phyloP scores from a whole-genome alignment of 2,888 invertebrate species.

The Oligia latruncula region DNA sequence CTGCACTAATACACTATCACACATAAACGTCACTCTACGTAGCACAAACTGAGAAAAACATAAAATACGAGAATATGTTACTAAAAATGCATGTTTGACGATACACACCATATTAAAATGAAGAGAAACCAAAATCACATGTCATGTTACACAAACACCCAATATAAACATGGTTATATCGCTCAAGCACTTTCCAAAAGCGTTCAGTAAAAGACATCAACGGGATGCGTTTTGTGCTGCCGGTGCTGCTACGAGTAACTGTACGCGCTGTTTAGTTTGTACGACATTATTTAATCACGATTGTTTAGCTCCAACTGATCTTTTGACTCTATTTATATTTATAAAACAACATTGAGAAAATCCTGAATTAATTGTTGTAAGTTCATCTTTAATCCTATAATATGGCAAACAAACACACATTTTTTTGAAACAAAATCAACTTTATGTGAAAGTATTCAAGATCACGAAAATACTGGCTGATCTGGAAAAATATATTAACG shows the following conservation, averaged over 20 bases:
- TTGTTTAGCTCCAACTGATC: conserved; percentile 27
- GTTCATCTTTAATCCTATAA: conserved; percentile 1
- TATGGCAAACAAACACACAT: conserved; percentile 41
- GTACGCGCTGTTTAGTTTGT: conserved; percentile 48
- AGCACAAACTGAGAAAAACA: conserved; percentile 25
- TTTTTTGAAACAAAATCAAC: conserved; percentile 45
- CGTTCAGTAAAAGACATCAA: conserved; percentile 88
- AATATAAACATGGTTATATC: conserved; percentile 79
- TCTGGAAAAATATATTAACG: conserved; percentile 72
- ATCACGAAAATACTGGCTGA: conserved; percentile 65
- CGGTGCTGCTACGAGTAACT: conserved; percentile 60
- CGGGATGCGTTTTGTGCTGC: conserved; percentile 76
- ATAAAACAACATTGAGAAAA: conserved; percentile 5
- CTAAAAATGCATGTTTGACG: conserved; percentile 61
- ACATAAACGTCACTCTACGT: conserved; percentile 2
- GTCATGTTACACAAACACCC: conserved; percentile 75
- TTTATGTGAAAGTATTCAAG: conserved; percentile 66
- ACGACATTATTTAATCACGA: conserved; percentile 36
- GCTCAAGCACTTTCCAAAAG: conserved; percentile 84
- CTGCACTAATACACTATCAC: conserved; percentile 17
- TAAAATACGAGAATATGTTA: conserved; percentile 26
- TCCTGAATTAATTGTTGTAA: neutral
- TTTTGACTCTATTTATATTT: conserved; percentile 21
- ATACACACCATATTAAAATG: conserved; percentile 74
- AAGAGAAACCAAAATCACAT: conserved; percentile 75